These are phyloP conservation scores for Notocelia uddmanniana DNA, from an alignment of 2,888 invertebrate genomes.

Conservation along the genomic window DNA sequence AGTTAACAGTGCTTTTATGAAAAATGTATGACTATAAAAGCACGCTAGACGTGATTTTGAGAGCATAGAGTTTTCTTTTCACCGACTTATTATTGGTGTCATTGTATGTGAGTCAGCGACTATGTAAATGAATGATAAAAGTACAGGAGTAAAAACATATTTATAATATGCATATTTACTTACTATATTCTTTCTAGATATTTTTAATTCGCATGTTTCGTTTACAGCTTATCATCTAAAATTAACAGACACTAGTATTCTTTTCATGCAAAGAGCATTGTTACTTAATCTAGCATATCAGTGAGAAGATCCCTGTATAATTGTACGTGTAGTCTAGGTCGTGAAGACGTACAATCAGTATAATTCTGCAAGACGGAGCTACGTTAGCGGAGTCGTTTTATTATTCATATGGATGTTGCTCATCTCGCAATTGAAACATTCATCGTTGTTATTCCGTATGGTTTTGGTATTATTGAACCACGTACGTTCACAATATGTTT, in stretches of 20 bases:
- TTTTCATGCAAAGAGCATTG: background rate
- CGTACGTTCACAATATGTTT: background rate
- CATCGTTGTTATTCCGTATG: constrained; percentile 37
- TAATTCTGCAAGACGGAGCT: constrained; percentile 38
- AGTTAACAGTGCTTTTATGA: no score
- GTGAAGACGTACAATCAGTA: constrained; percentile 30
- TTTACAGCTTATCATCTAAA: background rate
- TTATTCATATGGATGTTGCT: constrained; percentile 40
- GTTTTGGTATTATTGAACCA: constrained; percentile 34
- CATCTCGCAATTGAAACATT: constrained; percentile 32
- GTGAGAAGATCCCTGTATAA: constrained; percentile 20
- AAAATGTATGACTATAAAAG: no score
- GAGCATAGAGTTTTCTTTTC: no score
- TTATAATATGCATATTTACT: no score
- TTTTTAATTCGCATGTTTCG: background rate
- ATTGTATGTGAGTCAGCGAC: no score
- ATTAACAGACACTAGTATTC: constrained; percentile 2
- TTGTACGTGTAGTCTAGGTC: constrained; percentile 27
- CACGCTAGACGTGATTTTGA: no score
- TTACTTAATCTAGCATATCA: background rate
- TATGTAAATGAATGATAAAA: no score
- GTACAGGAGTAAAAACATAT: no score
- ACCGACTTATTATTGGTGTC: no score
- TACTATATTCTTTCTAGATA: no score
- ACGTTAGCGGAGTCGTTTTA: constrained; percentile 30